Percentiles rank a stretch among this genome's conserved stretches.
Evolutionary conservation across 1,140 invertebrate genomes (phyloP).

Genomic region (Papilio polytes): DNA sequence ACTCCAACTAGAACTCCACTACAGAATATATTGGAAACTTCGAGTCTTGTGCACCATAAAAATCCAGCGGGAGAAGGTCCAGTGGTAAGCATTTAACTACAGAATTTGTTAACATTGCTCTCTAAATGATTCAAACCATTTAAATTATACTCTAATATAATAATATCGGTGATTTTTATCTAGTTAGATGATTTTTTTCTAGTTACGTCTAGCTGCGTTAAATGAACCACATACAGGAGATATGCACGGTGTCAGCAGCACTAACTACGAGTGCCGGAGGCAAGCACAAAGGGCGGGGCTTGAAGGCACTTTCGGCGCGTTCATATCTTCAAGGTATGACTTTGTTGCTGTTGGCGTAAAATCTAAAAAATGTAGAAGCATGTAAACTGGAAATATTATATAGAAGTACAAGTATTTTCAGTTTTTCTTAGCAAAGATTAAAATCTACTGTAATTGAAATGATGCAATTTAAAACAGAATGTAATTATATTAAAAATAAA

Average conservation of each 20-base stretch:
- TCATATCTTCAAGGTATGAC: slow-evolving; percentile 91
- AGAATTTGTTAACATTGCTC: no score
- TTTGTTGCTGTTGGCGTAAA: slow-evolving; percentile 25
- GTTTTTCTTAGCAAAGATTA: no score
- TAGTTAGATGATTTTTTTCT: no score
- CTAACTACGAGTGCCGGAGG: slow-evolving; percentile 96
- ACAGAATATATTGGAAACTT: slow-evolving; percentile 74
- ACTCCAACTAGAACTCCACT: slow-evolving; percentile 66
- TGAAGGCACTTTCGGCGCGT: slow-evolving; percentile 96
- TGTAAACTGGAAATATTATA: background rate
- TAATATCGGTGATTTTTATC: no score
- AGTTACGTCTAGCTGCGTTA: slow-evolving; percentile 94
- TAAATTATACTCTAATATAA: no score
- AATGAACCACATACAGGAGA: slow-evolving; percentile 96
- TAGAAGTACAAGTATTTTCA: no score
- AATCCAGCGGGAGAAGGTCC: slow-evolving; percentile 69
- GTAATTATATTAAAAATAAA: background rate
- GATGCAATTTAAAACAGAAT: no score
- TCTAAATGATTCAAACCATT: no score
- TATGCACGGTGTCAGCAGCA: slow-evolving; percentile 95
- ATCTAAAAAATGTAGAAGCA: background rate
- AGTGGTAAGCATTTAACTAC: slow-evolving; percentile 66
- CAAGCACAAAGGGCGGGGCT: slow-evolving; percentile 93
- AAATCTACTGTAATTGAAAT: no score
- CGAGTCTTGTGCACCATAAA: slow-evolving; percentile 74